phyloP scores from a whole-genome alignment of 2,113 vertebrate species.

The Egretta garzetta region DNA sequence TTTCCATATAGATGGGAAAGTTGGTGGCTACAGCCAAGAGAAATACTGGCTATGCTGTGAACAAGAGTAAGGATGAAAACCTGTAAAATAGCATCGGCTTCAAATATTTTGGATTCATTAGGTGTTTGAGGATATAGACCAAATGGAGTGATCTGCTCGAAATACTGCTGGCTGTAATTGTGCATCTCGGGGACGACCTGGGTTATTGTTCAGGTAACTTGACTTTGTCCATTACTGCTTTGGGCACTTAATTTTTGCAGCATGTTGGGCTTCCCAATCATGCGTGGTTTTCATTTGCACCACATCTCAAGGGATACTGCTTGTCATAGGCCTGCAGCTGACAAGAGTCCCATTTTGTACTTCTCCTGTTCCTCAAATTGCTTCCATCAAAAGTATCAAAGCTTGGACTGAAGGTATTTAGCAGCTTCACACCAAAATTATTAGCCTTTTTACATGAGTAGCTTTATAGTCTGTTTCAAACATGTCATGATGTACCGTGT shows the following conservation, averaged over 20 bases:
- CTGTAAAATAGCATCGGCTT: not conserved
- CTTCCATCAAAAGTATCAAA: not conserved
- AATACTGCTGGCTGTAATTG: not conserved
- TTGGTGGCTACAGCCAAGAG: not conserved
- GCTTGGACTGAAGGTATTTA: not conserved
- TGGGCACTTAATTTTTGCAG: not conserved
- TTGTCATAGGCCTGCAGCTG: not conserved
- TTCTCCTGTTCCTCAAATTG: not conserved
- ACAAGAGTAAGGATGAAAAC: not conserved
- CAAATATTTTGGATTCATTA: not conserved
- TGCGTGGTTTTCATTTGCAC: not conserved
- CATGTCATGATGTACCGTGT: fast-evolving
- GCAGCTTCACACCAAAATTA: not conserved
- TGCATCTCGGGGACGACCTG: not conserved
- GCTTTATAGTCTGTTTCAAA: not conserved
- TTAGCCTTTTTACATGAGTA: not conserved
- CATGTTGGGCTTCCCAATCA: not conserved
- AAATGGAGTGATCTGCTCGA: not conserved
- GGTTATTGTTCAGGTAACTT: not conserved
- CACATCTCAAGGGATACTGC: not conserved
- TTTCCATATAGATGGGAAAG: not conserved
- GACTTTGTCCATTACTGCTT: not conserved
- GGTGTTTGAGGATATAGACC: not conserved
- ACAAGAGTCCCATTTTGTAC: not conserved
- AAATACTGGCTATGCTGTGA: not conserved